phyloP scores from a whole-genome alignment of 2,113 vertebrate species.

The Maccullochella peelii region DNA sequence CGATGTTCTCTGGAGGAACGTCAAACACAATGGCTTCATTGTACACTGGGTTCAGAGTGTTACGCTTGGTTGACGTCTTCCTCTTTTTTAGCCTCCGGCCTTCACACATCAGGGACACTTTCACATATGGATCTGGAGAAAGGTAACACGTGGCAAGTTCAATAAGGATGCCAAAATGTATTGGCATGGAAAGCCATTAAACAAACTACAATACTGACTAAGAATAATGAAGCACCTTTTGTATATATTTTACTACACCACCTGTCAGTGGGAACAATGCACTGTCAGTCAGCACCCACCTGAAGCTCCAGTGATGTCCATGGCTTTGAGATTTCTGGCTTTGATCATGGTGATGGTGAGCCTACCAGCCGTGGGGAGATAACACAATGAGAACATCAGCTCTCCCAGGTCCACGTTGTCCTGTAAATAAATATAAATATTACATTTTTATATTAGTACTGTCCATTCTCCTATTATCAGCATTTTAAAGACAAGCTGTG shows the following conservation, averaged over 20 bases:
- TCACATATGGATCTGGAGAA: constrained; percentile 95
- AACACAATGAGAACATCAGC: constrained; percentile 99
- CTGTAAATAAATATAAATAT: constrained; percentile 80
- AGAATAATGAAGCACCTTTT: not conserved
- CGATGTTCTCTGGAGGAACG: constrained; percentile 97
- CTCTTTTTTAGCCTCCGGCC: constrained; percentile 96
- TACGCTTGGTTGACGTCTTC: constrained; percentile 98
- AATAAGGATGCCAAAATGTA: not conserved
- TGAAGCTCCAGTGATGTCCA: constrained; percentile 99
- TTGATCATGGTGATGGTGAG: constrained; percentile 99
- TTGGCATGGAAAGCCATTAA: not conserved
- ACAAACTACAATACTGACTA: not conserved
- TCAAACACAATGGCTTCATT: constrained; percentile 99
- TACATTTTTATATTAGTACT: not conserved
- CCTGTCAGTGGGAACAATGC: not conserved
- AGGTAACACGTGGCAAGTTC: not conserved
- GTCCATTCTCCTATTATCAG: not conserved
- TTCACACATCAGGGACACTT: constrained; percentile 98
- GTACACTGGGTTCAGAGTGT: constrained; percentile 97
- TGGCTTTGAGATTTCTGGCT: constrained; percentile 98
- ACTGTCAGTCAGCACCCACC: constrained; percentile 60
- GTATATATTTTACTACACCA: not conserved
- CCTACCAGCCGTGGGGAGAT: constrained; percentile 96
- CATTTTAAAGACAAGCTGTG: not conserved
- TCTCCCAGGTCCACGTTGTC: constrained; percentile 98